These are phyloP conservation scores for Amaurobius ferox DNA, from an alignment of 2,888 invertebrate species.

Conservation along the genomic window DNA sequence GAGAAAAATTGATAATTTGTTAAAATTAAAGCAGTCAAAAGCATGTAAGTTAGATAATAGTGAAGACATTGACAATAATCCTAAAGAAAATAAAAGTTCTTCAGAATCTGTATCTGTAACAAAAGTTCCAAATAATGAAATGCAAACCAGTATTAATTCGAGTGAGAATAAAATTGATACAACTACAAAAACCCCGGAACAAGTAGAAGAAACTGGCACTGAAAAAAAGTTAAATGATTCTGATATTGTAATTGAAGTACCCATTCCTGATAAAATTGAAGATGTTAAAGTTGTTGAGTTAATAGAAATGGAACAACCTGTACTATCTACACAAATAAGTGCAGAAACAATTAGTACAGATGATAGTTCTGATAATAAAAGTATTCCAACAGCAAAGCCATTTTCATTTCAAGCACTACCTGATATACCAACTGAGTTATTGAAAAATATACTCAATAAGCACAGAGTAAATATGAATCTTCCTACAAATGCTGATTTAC, in stretches of 20 bases:
- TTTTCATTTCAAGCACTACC: neutral
- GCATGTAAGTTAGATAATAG: neutral
- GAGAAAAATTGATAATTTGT: constrained; percentile 46
- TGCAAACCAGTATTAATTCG: neutral
- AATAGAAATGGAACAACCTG: neutral
- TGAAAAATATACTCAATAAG: constrained; percentile 27
- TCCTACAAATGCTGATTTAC: neutral
- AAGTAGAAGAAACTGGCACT: too few relatives aligned
- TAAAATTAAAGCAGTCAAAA: constrained; percentile 33
- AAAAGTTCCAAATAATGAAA: neutral
- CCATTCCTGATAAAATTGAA: neutral
- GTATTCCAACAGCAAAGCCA: neutral
- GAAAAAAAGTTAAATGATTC: too few relatives aligned
- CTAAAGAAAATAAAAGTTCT: neutral
- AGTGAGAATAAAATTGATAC: neutral
- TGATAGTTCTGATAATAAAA: neutral
- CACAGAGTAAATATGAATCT: constrained; percentile 1
- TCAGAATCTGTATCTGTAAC: neutral
- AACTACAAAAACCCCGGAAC: too few relatives aligned
- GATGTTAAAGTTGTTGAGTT: neutral
- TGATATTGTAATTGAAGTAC: neutral
- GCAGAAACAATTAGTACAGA: too few relatives aligned
- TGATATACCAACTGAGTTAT: constrained; percentile 18
- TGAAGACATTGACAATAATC: neutral
- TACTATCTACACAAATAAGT: too few relatives aligned